Conservation (phyloP, 2,888 invertebrate species). For the Cremastobaeus sp. region DNA sequence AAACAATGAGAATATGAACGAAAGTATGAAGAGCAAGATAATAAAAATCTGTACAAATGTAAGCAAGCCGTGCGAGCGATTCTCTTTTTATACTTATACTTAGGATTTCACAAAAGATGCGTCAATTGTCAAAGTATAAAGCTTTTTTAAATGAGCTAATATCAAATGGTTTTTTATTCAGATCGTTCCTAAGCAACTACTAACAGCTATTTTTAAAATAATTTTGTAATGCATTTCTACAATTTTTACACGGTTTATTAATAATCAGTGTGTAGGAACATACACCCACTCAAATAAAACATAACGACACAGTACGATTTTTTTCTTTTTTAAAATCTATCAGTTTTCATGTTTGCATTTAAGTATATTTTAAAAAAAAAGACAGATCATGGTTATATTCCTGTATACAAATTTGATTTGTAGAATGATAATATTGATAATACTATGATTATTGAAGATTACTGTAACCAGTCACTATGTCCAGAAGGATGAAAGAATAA, state of each 20-base stretch:
- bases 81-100: conserved; percentile 39
- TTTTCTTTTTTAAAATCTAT: conserved; percentile 1
- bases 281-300: too few species aligned
- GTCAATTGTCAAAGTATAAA: conserved; percentile 26
- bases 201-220: conserved; percentile 1
- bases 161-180: conserved; percentile 30
- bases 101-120: conserved; percentile 29
- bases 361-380: too few species aligned
- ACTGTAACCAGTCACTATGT: too few species aligned
- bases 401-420: too few species aligned
- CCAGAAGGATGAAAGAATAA: too few species aligned
- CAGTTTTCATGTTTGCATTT: too few species aligned
- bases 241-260: conserved; percentile 4
- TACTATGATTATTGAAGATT: too few species aligned
- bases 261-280: conserved; percentile 8
- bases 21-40: not conserved
- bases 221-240: conserved; percentile 9
- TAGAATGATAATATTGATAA: too few species aligned
- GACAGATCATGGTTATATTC: too few species aligned
- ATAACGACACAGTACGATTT: too few species aligned
- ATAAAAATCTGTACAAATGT: conserved; percentile 5
- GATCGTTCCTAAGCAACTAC: conserved; percentile 1
- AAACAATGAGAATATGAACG: conserved; percentile 10
- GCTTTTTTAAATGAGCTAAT: conserved; percentile 21
- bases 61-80: conserved; percentile 7